These are phyloP conservation scores for Anguilla rostrata DNA, from an alignment of 2,113 vertebrate species.

Conservation along the genomic window DNA sequence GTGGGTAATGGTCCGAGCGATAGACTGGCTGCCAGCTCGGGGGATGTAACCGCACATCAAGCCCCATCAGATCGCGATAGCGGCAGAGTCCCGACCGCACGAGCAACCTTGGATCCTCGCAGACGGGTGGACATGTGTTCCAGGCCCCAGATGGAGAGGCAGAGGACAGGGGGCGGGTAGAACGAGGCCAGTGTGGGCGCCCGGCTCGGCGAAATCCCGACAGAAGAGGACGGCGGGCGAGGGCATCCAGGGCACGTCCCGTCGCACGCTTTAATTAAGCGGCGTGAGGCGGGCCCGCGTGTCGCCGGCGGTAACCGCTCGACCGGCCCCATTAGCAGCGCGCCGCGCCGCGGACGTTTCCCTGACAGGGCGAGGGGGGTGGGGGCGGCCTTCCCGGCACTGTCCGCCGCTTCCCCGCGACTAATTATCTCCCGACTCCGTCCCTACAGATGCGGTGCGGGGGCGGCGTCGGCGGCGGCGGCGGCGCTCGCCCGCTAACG, in stretches of 20 bases:
- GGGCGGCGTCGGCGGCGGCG: no score
- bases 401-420: constrained; percentile 17
- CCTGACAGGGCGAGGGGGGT: constrained; percentile 51
- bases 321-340: constrained; percentile 48
- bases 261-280: constrained; percentile 52
- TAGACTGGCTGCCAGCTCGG: no score
- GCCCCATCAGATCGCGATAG: not conserved
- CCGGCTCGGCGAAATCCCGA: not conserved
- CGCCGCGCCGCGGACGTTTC: constrained; percentile 33
- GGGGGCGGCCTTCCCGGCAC: constrained; percentile 33
- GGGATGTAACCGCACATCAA: not conserved
- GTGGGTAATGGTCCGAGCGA: not conserved
- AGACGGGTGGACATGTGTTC: not conserved
- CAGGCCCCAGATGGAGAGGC: not conserved
- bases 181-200: not conserved
- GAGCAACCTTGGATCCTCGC: not conserved
- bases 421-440: not conserved
- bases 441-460: not conserved
- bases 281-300: constrained; percentile 22
- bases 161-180: no score
- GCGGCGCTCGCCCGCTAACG: no score
- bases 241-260: not conserved
- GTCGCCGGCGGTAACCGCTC: constrained; percentile 39
- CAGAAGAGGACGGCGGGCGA: not conserved
- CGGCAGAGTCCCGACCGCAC: not conserved